These are phyloP conservation scores for Lypha dubia DNA, from an alignment of 2,888 invertebrate genomes.

Conservation along the genomic window DNA sequence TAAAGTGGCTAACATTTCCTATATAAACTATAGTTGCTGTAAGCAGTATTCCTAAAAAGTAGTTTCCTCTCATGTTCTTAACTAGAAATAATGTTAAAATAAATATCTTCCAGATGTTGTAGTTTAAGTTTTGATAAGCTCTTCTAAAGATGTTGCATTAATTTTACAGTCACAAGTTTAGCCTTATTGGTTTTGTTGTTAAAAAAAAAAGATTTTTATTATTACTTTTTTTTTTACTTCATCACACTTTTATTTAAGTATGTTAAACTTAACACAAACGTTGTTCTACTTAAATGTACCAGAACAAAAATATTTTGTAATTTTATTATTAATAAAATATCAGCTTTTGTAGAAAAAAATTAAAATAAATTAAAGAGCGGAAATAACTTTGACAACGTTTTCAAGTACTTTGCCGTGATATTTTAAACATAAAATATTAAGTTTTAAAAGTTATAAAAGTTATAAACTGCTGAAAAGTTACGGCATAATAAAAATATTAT, in stretches of 20 bases:
- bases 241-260: neutral
- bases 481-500: neutral
- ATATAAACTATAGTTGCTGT: neutral
- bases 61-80: no score
- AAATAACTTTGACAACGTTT: slow-evolving; percentile 52
- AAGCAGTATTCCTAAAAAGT: slow-evolving; percentile 10
- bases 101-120: no score
- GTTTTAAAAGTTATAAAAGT: slow-evolving; percentile 1
- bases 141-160: neutral
- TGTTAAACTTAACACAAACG: neutral
- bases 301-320: neutral
- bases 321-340: neutral
- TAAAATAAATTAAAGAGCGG: slow-evolving; percentile 37
- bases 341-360: neutral
- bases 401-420: slow-evolving; percentile 9
- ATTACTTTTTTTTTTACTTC: neutral
- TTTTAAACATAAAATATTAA: neutral
- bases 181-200: slow-evolving; percentile 3
- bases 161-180: slow-evolving; percentile 32
- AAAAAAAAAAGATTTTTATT: neutral
- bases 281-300: neutral
- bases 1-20: neutral
- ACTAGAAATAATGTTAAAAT: no score
- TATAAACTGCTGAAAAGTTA: neutral
- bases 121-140: neutral